Evolutionary conservation across 2,888 invertebrate genomes (phyloP), one percentile per base, ranked within the genome.

Genomic region (Drosophila kambysellisi): DNA sequence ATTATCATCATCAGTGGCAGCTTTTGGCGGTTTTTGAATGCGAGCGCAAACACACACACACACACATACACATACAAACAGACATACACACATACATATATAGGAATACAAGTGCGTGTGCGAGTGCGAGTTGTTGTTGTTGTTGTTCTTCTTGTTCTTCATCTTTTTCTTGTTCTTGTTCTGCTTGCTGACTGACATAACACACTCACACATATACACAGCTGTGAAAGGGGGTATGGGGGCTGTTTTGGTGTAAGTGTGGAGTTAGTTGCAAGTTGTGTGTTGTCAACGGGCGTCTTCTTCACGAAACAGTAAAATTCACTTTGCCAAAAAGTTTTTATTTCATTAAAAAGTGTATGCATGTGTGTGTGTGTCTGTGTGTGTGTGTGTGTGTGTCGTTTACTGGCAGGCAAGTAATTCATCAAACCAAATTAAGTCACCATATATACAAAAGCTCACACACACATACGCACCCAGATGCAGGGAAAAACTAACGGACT

Each of bases 1-100:
- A 88, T 90, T 90, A 90, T 88, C 89, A 90, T 89, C 91, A 87
- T 89, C 89, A 91, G 90, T 80, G 88, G 89, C 90, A 90, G 85
- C 83, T 82, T 87, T 89, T 75, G 82, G 88, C 85, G 89, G 89
- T 89, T 88, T 90, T 86, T 46, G 46, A 46, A 46, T 46, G 46
- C 46, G 46, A 46, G 46, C 20, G 46, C 20, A 46, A 11, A 46
- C 20, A 46, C 46, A 39, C 35, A 3, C 3, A 67, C 63, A 68
- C 41, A 39, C 46, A 39, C 9, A 33, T 32, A 66, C 20, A 39
- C 41, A 20, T 29, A 15, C 32, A 58, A 11, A 53, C 52, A 59
- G 39, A 33, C 39, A 29, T 9, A 33, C 32, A 64, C 41, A 39
- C 46, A 29, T 33, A 39, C 30, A 41, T 50, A 58, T 35, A 65